These are phyloP conservation scores for Todiramphus chloris DNA, from an alignment of 2,113 vertebrate genomes.

Conservation along the genomic window DNA sequence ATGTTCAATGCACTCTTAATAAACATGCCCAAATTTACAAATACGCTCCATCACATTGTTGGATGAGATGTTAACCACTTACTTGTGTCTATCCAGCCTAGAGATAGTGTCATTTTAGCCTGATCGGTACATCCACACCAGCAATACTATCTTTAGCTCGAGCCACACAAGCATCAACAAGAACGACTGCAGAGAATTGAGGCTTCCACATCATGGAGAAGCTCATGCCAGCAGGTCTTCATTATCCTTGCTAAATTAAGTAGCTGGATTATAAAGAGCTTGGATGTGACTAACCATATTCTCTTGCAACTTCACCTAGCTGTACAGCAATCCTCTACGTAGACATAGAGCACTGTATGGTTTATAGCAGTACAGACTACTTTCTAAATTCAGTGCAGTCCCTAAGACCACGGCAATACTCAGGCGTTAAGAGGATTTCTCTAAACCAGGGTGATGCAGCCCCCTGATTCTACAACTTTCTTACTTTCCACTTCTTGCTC, in stretches of 20 bases:
- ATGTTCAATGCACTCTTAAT: not conserved
- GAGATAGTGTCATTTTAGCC: not conserved
- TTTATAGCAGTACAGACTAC: not conserved
- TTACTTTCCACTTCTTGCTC: not conserved
- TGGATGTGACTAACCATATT: not conserved
- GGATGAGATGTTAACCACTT: not conserved
- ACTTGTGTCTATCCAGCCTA: not conserved
- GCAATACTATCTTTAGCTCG: not conserved
- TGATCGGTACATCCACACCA: not conserved
- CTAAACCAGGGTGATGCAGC: not conserved
- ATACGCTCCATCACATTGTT: not conserved
- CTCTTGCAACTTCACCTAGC: not conserved
- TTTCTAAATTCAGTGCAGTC: not conserved
- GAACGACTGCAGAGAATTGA: not conserved
- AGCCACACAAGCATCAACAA: not conserved
- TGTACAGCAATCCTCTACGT: not conserved
- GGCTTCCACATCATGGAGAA: not conserved
- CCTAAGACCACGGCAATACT: not conserved
- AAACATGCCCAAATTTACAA: not conserved
- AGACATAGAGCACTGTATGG: not conserved
- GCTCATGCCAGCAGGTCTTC: not conserved
- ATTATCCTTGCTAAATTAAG: not conserved
- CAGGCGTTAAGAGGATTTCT: not conserved
- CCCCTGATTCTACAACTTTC: not conserved
- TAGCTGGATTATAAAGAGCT: not conserved